A percentile compares a stretch with the other conserved stretches of the same genome.
Conservation (phyloP, 2,113 vertebrate species). For the Panurus biarmicus region DNA sequence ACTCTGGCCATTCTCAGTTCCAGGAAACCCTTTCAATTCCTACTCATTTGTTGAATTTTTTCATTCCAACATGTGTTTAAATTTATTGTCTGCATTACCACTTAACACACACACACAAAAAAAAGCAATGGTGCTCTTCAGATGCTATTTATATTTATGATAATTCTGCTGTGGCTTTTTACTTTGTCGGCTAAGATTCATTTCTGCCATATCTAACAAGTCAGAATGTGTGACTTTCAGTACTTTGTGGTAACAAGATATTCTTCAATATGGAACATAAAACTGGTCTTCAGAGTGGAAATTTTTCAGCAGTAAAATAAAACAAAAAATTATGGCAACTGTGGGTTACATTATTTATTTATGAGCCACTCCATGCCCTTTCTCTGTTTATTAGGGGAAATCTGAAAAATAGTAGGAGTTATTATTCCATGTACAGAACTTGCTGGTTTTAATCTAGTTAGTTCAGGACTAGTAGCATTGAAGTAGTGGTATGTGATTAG, state of each 20-base stretch:
- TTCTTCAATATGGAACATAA: slow-evolving; percentile 12
- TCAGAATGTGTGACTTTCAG: not conserved
- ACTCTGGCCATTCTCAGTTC: not conserved
- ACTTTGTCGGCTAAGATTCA: not conserved
- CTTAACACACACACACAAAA: not conserved
- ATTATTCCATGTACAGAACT: not conserved
- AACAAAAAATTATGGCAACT: not conserved
- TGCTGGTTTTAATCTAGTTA: not conserved
- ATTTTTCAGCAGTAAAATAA: not conserved
- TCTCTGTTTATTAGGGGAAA: not conserved
- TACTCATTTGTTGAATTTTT: not conserved
- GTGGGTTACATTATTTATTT: not conserved
- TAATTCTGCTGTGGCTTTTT: not conserved
- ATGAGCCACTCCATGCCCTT: not conserved
- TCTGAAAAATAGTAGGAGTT: not conserved
- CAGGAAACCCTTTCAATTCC: not conserved
- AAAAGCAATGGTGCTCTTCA: not conserved
- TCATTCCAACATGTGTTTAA: not conserved
- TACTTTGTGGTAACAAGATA: not conserved
- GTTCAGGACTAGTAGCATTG: not conserved
- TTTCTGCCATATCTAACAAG: not conserved
- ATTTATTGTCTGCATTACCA: not conserved
- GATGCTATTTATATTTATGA: not conserved
- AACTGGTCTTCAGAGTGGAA: not conserved
- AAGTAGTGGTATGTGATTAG: not conserved